These are phyloP conservation scores for Tupaia tana DNA, from an alignment of 2,113 vertebrate genomes.

Conservation along the genomic window DNA sequence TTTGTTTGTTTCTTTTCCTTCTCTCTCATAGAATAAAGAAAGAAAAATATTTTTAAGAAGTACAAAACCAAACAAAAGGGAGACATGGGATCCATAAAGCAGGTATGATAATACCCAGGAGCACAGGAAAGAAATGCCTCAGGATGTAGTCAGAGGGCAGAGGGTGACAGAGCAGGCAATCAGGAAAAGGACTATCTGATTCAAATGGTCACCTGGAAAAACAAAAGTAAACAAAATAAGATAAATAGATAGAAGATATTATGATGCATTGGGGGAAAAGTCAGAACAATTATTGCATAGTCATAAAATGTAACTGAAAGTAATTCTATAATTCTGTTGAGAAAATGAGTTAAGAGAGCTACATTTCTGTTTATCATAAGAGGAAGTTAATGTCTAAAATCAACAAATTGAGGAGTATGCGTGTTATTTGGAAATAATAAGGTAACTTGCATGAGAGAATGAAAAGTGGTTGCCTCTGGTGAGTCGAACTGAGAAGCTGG, in stretches of 20 bases:
- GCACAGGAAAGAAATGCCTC: constrained; percentile 23
- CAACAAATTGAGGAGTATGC: background rate
- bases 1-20: no score
- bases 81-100: background rate
- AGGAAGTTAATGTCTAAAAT: constrained; percentile 50
- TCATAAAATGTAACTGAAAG: constrained; percentile 34
- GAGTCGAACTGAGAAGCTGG: background rate
- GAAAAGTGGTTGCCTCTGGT: background rate
- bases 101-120: background rate
- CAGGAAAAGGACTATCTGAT: constrained; percentile 51
- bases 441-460: background rate
- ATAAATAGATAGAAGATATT: background rate
- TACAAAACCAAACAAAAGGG: background rate
- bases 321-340: background rate
- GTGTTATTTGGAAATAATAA: constrained; percentile 33
- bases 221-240: constrained; percentile 40
- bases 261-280: background rate
- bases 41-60: background rate
- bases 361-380: background rate
- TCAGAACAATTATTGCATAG: constrained; percentile 23
- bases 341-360: constrained; percentile 9
- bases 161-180: background rate
- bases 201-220: constrained; percentile 48
- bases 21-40: no score
- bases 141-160: background rate